These are phyloP conservation scores for Syngnathus typhle DNA, from an alignment of 2,113 vertebrate species.

Conservation along the genomic window DNA sequence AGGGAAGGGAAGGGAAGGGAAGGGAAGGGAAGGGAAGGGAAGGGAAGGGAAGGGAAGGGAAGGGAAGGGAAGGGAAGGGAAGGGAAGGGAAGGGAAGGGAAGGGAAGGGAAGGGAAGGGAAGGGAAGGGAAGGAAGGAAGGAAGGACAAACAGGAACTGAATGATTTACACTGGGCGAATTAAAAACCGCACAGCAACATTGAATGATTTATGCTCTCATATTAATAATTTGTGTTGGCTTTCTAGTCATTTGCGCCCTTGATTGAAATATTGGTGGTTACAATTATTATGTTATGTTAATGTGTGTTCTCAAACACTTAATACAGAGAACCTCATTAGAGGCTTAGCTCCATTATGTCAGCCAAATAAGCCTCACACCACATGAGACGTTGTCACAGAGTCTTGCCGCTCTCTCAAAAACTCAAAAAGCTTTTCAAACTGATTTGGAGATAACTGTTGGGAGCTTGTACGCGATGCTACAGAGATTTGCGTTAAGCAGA, in stretches of 20 bases:
- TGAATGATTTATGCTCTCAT: not conserved
- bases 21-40: too few species aligned
- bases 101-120: too few species aligned
- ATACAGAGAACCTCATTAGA: not conserved
- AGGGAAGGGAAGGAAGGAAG: too few species aligned
- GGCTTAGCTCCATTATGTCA: not conserved
- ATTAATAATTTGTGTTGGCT: not conserved
- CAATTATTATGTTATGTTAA: not conserved
- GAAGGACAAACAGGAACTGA: too few species aligned
- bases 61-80: too few species aligned
- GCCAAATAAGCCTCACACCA: not conserved
- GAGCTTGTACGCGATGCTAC: conserved; percentile 21
- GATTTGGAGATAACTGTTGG: conserved; percentile 13
- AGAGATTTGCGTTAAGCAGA: conserved; percentile 20
- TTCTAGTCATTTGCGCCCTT: not conserved
- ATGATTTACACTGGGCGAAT: too few species aligned
- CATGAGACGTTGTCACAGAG: not conserved
- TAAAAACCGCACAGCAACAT: too few species aligned
- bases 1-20: too few species aligned
- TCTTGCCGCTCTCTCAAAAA: not conserved
- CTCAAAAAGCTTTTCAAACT: conserved; percentile 1
- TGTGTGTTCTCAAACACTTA: not conserved
- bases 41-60: too few species aligned
- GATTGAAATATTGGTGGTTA: not conserved
- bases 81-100: too few species aligned